A percentile compares a stretch with the other conserved stretches of the same genome.
phyloP scores from a whole-genome alignment of 2,797 vertebrate species.

The Alexandromys oeconomus region DNA sequence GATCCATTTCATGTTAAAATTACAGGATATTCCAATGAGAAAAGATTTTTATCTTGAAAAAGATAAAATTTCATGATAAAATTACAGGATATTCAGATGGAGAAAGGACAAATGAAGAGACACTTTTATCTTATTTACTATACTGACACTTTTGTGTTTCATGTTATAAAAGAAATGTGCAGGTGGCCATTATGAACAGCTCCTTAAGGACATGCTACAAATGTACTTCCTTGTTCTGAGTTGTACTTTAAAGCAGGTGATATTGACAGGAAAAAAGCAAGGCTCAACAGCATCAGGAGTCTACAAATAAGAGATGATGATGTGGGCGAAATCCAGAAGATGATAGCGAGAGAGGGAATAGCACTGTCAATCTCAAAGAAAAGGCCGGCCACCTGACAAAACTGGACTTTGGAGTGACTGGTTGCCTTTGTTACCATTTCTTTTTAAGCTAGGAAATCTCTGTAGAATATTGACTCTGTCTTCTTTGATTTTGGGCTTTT shows the following conservation, averaged over 20 bases:
- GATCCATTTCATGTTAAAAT: background rate
- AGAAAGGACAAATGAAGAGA: too few relatives aligned
- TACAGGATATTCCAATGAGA: background rate
- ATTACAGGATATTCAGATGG: too few relatives aligned
- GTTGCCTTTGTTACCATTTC: background rate
- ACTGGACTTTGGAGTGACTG: background rate
- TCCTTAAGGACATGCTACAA: background rate
- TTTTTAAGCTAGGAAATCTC: background rate
- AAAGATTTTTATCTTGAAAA: too few relatives aligned
- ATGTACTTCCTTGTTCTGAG: background rate
- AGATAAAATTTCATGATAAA: too few relatives aligned
- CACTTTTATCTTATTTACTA: too few relatives aligned
- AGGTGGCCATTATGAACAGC: too few relatives aligned
- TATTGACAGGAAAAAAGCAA: too few relatives aligned
- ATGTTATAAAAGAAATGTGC: background rate
- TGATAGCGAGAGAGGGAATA: background rate
- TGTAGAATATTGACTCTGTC: background rate
- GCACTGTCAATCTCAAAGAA: background rate
- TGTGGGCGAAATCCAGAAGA: background rate
- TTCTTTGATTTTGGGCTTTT: background rate
- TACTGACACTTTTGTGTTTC: background rate
- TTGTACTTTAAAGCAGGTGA: background rate
- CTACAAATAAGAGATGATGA: background rate
- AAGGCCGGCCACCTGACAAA: background rate
- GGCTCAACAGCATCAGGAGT: too few relatives aligned